Evolutionary conservation across 2,113 vertebrate genomes (phyloP), one percentile per base, ranked within the genome.

Genomic region (Naja naja): DNA sequence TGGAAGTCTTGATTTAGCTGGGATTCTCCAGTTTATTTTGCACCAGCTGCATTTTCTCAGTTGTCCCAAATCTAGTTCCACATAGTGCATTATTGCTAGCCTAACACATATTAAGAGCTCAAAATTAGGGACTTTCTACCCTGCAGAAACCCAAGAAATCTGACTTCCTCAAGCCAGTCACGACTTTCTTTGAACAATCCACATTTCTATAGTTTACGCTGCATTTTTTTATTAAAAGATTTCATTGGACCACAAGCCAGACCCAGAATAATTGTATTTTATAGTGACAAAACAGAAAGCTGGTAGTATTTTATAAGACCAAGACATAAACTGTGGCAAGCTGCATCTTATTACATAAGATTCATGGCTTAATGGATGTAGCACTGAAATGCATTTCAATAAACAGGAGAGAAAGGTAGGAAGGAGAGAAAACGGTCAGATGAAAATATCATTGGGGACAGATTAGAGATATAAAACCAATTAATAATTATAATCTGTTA

Each of bases 191-290:
- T 91, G 92, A 53, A 3, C 87, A 74, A 5, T 91, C 4, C 34
- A 45, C 5, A 49, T 93, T 93, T 20, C 30, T 56, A 5, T 52
- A 90, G 14, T 1, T 58, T 81, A 89, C 9, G 14, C 60, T 10
- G 0, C 0, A 91, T 95, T 93, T 91, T 43, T 4, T 64, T 87
- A 91, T 87, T 87, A 93, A 43, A 81, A 81, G 16, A 74, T 3
- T 18, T 39, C 89, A 88, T 27, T 49, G 88, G 0, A 16, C 81
- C 6, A 23, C 23, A 85, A 92, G 22, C 6, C 89, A 87, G 89
- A 93, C 53, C 53, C 58, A 94, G 90, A 60, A 60, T 1, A 94
- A 95, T 91, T 14, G 4, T 23, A 55, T 89, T 95, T 93, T 94
- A 20, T 0, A 1, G 16, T 45, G 87, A 81, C 91, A 81, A 39